Base-by-base conservation (phyloP, 2,888 invertebrate species). In the Polydesmus complanatus region DNA sequence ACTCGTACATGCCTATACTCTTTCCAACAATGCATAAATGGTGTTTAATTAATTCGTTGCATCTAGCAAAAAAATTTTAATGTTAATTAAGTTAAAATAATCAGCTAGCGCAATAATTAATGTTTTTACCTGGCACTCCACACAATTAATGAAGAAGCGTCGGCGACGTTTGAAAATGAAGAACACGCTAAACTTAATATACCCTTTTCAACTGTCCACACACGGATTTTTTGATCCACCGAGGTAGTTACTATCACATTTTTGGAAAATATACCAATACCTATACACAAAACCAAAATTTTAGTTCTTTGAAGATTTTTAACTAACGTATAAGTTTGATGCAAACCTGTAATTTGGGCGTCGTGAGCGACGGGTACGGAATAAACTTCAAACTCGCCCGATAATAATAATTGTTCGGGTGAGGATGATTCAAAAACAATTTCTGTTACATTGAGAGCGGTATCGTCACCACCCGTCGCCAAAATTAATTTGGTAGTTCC, bases 311-410 rank as follows among this genome's bases (percentile, higher is more conserved):
- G n/a, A n/a, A n/a, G n/a, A n/a, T n/a, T n/a, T n/a, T n/a, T n/a
- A n/a, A n/a, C n/a, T n/a, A n/a, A n/a, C n/a, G n/a, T n/a, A n/a
- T n/a, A n/a, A n/a, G n/a, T n/a, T n/a, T n/a, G n/a, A n/a, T n/a
- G n/a, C n/a, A 11, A 25, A 57, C 57, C 57, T 19, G 57, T 57
- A 26, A 57, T 57, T 22, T 57, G 57, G 3, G 57, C 57, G 5
- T 48, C 22, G 25, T 57, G 57, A 19, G 56, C 56, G 18, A 37
- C 47, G n/a, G 27, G 27, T 27, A 56, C 18, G 19, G 5, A 21
- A 3, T 1, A 27, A 37, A 27, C 37, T 21, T 56, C 19, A 54
- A 5, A 11, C 37, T 2, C 37, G 37, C 14, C 14, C 14, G 5
- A 14, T 8, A 37, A 8, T 14, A 8, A 14, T 37, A 37, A 37